These are phyloP conservation scores for Campylomormyrus tamandua DNA, from an alignment of 2,113 vertebrate species.

Conservation along the genomic window DNA sequence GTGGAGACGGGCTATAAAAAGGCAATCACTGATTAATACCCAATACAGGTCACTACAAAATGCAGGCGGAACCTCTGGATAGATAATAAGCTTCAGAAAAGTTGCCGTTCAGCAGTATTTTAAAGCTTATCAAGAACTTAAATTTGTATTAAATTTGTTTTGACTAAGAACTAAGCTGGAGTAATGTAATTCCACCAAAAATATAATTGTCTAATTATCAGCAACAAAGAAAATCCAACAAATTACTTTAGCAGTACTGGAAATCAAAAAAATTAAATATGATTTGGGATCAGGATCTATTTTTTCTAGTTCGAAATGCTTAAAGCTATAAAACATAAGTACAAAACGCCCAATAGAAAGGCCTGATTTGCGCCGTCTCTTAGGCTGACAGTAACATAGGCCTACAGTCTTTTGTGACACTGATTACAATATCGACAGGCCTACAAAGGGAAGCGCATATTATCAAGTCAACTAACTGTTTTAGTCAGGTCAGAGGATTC, in stretches of 20 bases:
- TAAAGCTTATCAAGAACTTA: background rate
- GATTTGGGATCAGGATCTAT: background rate
- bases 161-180: background rate
- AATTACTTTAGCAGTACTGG: background rate
- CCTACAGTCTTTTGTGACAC: background rate
- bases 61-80: background rate
- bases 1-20: background rate
- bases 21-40: background rate
- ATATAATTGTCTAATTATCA: background rate
- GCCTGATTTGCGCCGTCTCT: background rate
- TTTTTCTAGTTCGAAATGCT: background rate
- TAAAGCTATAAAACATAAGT: background rate
- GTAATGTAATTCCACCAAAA: background rate
- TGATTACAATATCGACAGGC: background rate
- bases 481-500: conserved; percentile 7
- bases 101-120: background rate
- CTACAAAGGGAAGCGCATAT: background rate
- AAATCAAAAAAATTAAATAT: background rate
- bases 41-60: background rate
- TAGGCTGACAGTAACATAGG: background rate
- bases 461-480: background rate
- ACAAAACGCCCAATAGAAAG: background rate
- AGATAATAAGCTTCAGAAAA: background rate
- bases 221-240: background rate
- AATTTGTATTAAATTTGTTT: background rate